phyloP scores from a whole-genome alignment of 2,113 vertebrate genomes.

The Tenebrosternarchus preto region DNA sequence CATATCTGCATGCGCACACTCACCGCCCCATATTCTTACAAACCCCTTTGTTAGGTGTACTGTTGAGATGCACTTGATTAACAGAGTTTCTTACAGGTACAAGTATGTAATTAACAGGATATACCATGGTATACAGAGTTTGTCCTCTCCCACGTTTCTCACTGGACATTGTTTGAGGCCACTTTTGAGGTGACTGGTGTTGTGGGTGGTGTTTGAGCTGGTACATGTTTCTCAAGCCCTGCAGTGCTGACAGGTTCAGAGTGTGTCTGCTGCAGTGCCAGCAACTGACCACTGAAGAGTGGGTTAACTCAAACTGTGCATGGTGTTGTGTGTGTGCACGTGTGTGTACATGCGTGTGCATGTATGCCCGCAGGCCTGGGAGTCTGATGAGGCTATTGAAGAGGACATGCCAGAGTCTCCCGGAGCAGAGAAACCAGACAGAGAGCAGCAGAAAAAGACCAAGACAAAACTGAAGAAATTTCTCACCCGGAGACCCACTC shows the following conservation, averaged over 20 bases:
- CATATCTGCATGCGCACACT: slow-evolving; percentile 13
- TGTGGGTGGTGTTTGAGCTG: too few species aligned
- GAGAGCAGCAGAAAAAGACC: slow-evolving; percentile 90
- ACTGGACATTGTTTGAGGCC: too few species aligned
- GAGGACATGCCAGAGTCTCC: slow-evolving; percentile 90
- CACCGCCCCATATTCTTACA: background rate
- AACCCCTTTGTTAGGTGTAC: too few species aligned
- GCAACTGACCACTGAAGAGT: too few species aligned
- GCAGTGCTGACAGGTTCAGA: background rate
- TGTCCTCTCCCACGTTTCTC: too few species aligned
- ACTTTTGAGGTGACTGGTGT: too few species aligned
- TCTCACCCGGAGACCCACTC: slow-evolving; percentile 88
- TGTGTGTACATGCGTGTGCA: slow-evolving; percentile 34
- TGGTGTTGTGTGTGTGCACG: slow-evolving; percentile 16
- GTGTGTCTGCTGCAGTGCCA: background rate
- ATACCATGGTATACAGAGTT: too few species aligned
- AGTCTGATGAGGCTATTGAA: slow-evolving; percentile 87
- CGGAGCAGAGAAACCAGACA: slow-evolving; percentile 85
- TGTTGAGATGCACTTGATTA: too few species aligned
- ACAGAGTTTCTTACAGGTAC: too few species aligned
- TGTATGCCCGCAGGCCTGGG: slow-evolving; percentile 72
- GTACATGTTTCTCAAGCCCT: too few species aligned
- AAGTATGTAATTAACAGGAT: too few species aligned
- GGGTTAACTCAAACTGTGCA: background rate
- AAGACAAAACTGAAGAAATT: slow-evolving; percentile 95